These are phyloP conservation scores for Asarcornis scutulata DNA, from an alignment of 2,113 vertebrate genomes.

Conservation along the genomic window DNA sequence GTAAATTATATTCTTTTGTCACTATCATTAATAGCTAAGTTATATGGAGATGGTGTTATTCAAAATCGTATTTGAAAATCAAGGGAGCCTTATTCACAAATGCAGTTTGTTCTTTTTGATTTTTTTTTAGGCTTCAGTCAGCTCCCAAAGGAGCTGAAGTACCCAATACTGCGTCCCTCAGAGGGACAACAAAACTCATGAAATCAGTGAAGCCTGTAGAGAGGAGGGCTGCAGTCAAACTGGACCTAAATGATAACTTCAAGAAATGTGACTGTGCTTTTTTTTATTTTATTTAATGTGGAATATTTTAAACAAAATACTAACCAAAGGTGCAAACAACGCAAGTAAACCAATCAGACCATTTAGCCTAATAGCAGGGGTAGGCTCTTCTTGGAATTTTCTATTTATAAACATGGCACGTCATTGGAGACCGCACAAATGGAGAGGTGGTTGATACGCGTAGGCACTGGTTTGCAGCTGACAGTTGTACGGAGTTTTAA, in stretches of 20 bases:
- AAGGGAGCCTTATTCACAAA: neutral
- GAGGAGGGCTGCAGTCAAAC: neutral
- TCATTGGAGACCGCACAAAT: neutral
- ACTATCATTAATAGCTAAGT: neutral
- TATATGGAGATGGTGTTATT: neutral
- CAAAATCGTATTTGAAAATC: neutral
- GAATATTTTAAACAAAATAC: neutral
- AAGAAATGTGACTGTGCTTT: accelerated
- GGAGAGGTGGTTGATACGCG: accelerated
- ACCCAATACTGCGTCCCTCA: neutral
- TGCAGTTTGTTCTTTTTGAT: neutral
- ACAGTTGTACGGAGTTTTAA: neutral
- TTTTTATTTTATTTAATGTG: neutral
- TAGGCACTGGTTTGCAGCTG: neutral
- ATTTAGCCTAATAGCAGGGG: neutral
- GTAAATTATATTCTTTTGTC: conserved; percentile 11
- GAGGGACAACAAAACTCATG: neutral
- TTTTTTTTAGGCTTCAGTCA: conserved; percentile 20
- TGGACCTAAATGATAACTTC: neutral
- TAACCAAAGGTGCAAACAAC: neutral
- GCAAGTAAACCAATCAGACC: neutral
- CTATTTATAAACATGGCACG: neutral
- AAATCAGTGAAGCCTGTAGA: neutral
- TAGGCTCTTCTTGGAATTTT: neutral
- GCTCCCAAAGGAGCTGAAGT: neutral